Base-by-base conservation (phyloP, 1,140 invertebrate species). In the Drosophila pseudoobscura region DNA sequence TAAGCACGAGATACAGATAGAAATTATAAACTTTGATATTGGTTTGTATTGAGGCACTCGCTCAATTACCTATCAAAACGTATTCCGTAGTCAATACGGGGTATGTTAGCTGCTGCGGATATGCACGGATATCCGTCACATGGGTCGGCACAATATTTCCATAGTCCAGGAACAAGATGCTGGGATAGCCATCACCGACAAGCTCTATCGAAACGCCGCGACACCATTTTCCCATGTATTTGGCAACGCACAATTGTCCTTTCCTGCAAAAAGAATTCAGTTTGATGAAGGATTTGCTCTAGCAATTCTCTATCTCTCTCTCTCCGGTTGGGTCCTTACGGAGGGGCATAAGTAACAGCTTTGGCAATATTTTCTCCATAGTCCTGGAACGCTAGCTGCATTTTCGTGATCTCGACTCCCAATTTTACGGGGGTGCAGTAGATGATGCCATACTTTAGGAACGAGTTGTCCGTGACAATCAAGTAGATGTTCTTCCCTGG, bases 131-230 rank as follows among this genome's bases (percentile, higher is more conserved):
- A 9, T 89, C 56, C 1, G 75, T 31, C 0, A 91, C 59, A 45
- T 76, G 58, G 0, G 69, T 65, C 1, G 76, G 62, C 2, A 55
- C 53, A 35, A 91, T 80, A 35, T 91, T 90, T 0, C 90, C 90
- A 35, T 91, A 90, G 45, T 91, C 90, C 2, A 91, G 35, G 24
- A 91, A 91, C n/a, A 89, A 52, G 17, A 91, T 85, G 46, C 83
- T 85, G 1, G 90, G 90, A 43, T 88, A 68, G 6, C 90, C 90
- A 82, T 91, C 90, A 6, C 90, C 90, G 6, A 91, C 82, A 7
- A 77, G 54, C 45, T 91, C 90, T 35, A 91, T 39, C 13, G 65
- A 91, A 6, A 78, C 3, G 0, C 89, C 90, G 0, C 90, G 84
- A 57, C 76, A 79, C 90, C 90, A 91, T 8, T 90, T 90, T 2